Evolutionary conservation across 2,888 invertebrate genomes (phyloP).

Genomic region (Scelioninae gen. 1): DNA sequence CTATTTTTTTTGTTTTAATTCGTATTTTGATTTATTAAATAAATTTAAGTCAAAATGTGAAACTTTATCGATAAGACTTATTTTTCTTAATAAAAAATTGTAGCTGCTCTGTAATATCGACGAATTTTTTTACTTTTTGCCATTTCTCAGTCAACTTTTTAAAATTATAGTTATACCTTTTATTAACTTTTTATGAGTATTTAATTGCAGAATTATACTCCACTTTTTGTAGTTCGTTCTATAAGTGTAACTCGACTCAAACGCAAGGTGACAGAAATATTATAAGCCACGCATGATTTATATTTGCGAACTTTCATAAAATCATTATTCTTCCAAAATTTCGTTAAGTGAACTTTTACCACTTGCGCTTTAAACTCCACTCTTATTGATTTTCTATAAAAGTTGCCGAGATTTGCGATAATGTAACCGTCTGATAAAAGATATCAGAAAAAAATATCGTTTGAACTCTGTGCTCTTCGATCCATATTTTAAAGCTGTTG

Average conservation of each 20-base stretch:
- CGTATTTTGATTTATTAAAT: too few species aligned
- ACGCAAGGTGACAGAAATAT: conserved; percentile 24
- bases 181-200: too few species aligned
- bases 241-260: not conserved
- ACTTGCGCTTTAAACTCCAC: conserved; percentile 59
- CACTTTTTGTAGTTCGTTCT: too few species aligned
- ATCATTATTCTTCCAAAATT: conserved; percentile 66
- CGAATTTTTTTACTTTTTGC: too few species aligned
- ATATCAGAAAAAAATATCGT: conserved; percentile 69
- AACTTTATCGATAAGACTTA: too few species aligned
- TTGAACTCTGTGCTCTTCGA: conserved; percentile 65
- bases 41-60: too few species aligned
- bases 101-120: too few species aligned
- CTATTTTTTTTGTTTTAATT: too few species aligned
- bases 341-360: conserved; percentile 69
- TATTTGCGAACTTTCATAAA: conserved; percentile 55
- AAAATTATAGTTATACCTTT: too few species aligned
- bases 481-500: conserved; percentile 68
- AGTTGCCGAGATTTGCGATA: conserved; percentile 69
- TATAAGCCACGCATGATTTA: conserved; percentile 49
- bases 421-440: conserved; percentile 69
- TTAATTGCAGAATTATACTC: too few species aligned
- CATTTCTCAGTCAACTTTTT: too few species aligned
- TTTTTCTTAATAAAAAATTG: too few species aligned
- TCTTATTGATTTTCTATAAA: conserved; percentile 70